Evolutionary conservation across 2,888 invertebrate species (phyloP).

Genomic region (Phengaris arion): DNA sequence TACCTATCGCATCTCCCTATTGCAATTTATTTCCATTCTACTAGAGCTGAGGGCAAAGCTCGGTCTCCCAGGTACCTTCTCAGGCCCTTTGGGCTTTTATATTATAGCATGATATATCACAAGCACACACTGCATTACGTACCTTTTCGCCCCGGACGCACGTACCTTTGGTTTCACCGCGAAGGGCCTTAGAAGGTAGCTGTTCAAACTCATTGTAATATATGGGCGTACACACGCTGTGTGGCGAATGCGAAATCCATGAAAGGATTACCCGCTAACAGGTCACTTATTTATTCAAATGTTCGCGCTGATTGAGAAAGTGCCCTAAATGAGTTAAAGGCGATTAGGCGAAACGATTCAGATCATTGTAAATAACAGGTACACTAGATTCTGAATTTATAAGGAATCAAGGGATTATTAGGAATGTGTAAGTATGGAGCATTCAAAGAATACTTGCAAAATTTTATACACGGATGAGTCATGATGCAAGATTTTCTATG

Average conservation of each 20-base stretch:
- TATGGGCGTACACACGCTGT: slow-evolving; percentile 60
- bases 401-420: too few relatives aligned
- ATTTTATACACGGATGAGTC: too few relatives aligned
- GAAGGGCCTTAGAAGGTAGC: slow-evolving; percentile 44
- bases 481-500: too few relatives aligned
- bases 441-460: too few relatives aligned
- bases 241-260: slow-evolving; percentile 66
- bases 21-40: too few relatives aligned
- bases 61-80: too few relatives aligned
- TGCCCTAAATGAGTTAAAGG: background rate
- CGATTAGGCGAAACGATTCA: background rate
- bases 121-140: slow-evolving; percentile 36
- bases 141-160: slow-evolving; percentile 46
- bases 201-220: slow-evolving; percentile 67
- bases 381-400: too few relatives aligned
- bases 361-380: background rate
- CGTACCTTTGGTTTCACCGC: slow-evolving; percentile 49
- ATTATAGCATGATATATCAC: slow-evolving; percentile 27
- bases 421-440: too few relatives aligned
- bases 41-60: too few relatives aligned
- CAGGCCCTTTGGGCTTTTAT: too few relatives aligned
- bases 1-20: too few relatives aligned
- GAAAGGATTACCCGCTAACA: slow-evolving; percentile 61
- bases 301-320: slow-evolving; percentile 18
- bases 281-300: slow-evolving; percentile 41